Conservation (phyloP, 2,797 vertebrate species). For the Acanthornis magna region DNA sequence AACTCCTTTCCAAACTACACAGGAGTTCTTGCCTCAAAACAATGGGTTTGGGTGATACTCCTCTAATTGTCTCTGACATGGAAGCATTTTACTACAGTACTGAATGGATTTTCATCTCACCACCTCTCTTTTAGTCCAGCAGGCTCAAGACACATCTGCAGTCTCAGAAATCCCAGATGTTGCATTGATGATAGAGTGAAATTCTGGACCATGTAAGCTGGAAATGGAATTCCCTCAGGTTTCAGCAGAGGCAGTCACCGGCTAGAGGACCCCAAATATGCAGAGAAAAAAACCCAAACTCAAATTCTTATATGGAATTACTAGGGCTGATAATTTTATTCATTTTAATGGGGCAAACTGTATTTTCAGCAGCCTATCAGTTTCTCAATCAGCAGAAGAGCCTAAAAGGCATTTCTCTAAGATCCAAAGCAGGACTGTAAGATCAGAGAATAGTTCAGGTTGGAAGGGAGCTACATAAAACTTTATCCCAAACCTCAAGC, state of each 20-base stretch:
- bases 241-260: neutral
- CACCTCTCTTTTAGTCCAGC: neutral
- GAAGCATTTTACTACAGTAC: neutral
- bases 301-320: neutral
- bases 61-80: neutral
- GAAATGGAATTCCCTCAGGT: neutral
- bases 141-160: neutral
- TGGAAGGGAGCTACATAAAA: neutral
- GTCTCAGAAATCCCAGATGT: neutral
- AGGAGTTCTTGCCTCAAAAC: neutral
- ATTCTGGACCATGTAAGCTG: neutral
- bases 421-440: neutral
- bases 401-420: neutral
- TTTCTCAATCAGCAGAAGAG: neutral
- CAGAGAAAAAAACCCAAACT: neutral
- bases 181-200: neutral
- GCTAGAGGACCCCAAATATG: neutral
- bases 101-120: neutral
- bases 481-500: neutral
- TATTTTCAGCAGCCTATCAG: neutral
- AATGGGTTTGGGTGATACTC: neutral
- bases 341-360: neutral
- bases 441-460: neutral
- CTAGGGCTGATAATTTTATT: neutral
- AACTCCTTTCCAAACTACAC: neutral